phyloP scores from a whole-genome alignment of 2,888 invertebrate genomes.

The Ichneumoninae sp. region DNA sequence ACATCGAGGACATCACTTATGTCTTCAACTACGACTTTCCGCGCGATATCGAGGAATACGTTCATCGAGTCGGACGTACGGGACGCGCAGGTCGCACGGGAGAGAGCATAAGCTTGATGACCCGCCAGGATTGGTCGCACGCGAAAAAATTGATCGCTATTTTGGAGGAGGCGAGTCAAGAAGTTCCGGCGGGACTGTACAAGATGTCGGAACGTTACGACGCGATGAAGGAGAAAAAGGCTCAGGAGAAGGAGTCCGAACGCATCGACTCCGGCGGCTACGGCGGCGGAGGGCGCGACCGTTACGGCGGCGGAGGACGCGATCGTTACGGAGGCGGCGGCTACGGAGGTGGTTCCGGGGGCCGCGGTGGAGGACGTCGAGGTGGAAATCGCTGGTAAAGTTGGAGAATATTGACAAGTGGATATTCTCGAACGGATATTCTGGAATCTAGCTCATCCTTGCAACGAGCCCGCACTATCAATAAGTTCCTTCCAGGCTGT shows the following conservation, averaged over 20 bases:
- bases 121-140: conserved; percentile 92
- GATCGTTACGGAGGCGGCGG: conserved; percentile 68
- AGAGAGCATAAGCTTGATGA: conserved; percentile 92
- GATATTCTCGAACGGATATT: no score
- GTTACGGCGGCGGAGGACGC: conserved; percentile 74
- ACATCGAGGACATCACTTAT: conserved; percentile 95
- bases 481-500: conserved; percentile 46
- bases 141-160: conserved; percentile 93
- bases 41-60: conserved; percentile 97
- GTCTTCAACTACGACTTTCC: conserved; percentile 98
- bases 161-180: conserved; percentile 92
- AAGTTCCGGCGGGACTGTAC: conserved; percentile 90
- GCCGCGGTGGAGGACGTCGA: conserved; percentile 71
- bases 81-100: conserved; percentile 96
- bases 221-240: conserved; percentile 88
- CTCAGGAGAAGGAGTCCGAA: conserved; percentile 85
- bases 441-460: not conserved
- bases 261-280: conserved; percentile 83
- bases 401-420: not conserved
- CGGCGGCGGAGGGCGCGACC: conserved; percentile 78
- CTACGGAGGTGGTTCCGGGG: conserved; percentile 66
- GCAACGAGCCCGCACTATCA: conserved; percentile 1
- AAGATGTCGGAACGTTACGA: conserved; percentile 91
- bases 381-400: conserved; percentile 59
- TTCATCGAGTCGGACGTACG: conserved; percentile 97